Conservation (phyloP, 1,140 invertebrate genomes). For the Cotesia vestalis region DNA sequence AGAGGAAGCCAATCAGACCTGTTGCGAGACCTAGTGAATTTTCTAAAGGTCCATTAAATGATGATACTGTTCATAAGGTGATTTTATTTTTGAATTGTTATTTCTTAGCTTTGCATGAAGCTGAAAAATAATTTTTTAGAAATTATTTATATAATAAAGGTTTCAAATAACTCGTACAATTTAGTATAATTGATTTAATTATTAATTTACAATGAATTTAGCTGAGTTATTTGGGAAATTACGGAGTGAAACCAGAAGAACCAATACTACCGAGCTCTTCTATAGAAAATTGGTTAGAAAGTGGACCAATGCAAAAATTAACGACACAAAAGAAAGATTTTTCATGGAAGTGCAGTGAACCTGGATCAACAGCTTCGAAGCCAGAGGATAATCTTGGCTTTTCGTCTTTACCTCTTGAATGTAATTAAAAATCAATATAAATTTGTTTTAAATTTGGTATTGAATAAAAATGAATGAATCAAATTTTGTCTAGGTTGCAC, state of each 20-base stretch:
- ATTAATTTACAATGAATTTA: conserved; percentile 34
- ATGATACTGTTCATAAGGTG: conserved; percentile 57
- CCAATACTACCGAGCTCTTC: conserved; percentile 47
- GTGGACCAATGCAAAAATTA: conserved; percentile 74
- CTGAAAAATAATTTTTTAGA: background rate
- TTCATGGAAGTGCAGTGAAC: conserved; percentile 50
- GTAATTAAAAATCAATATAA: conserved; percentile 43
- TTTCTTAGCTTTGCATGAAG: background rate
- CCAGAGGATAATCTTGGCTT: conserved; percentile 47
- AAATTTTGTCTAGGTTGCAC: conserved; percentile 50
- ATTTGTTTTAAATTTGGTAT: background rate
- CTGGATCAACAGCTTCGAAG: conserved; percentile 7
- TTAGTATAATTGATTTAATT: background rate
- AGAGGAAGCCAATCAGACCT: conserved; percentile 46
- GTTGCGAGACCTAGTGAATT: conserved; percentile 43
- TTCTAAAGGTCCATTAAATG: conserved; percentile 49
- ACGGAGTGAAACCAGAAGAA: conserved; percentile 51
- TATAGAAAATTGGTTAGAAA: conserved; percentile 54
- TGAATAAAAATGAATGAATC: background rate
- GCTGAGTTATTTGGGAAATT: conserved; percentile 61
- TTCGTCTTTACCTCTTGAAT: conserved; percentile 48
- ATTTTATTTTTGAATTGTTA: background rate
- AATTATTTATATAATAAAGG: no score
- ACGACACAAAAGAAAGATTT: conserved; percentile 79
- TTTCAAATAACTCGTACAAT: no score